Percentiles rank a stretch among this genome's conserved stretches.
These are phyloP conservation scores for Drosophila hamatofila DNA, from an alignment of 2,888 invertebrate genomes.

Conservation along the genomic window DNA sequence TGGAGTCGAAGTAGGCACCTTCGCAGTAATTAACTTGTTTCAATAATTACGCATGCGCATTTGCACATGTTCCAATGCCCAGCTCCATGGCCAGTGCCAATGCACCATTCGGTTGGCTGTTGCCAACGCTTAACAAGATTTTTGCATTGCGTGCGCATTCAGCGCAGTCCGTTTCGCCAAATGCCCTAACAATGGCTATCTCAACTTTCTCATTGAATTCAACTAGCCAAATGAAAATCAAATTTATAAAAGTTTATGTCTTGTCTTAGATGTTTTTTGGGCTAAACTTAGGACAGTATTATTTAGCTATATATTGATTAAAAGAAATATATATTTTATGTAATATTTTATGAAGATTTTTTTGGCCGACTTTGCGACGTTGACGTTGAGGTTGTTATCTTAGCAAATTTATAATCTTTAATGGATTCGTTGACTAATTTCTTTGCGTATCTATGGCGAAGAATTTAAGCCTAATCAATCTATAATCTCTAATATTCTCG, in stretches of 20 bases:
- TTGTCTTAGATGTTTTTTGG: too few relatives aligned
- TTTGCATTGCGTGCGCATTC: slow-evolving; percentile 79
- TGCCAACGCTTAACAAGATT: slow-evolving; percentile 75
- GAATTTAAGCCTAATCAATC: not conserved
- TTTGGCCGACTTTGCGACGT: too few relatives aligned
- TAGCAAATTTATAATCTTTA: too few relatives aligned
- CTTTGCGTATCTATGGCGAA: too few relatives aligned
- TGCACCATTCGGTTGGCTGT: slow-evolving; percentile 43
- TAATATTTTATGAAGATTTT: too few relatives aligned
- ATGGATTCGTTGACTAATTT: too few relatives aligned
- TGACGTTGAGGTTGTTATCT: too few relatives aligned
- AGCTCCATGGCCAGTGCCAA: slow-evolving; percentile 21
- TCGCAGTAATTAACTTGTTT: slow-evolving; percentile 81
- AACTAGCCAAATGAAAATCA: not conserved
- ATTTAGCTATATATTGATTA: too few relatives aligned
- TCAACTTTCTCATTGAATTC: not conserved
- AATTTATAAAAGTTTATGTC: too few relatives aligned
- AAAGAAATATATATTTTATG: too few relatives aligned
- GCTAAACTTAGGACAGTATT: not conserved
- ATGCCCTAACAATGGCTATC: slow-evolving; percentile 24
- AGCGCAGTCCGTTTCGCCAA: slow-evolving; percentile 43
- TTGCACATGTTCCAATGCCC: slow-evolving; percentile 74
- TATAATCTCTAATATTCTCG: not conserved
- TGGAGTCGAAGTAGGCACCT: slow-evolving; percentile 62
- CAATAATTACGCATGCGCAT: slow-evolving; percentile 82